These are phyloP conservation scores for Sesia bembeciformis DNA, from an alignment of 2,888 invertebrate species.

Conservation along the genomic window DNA sequence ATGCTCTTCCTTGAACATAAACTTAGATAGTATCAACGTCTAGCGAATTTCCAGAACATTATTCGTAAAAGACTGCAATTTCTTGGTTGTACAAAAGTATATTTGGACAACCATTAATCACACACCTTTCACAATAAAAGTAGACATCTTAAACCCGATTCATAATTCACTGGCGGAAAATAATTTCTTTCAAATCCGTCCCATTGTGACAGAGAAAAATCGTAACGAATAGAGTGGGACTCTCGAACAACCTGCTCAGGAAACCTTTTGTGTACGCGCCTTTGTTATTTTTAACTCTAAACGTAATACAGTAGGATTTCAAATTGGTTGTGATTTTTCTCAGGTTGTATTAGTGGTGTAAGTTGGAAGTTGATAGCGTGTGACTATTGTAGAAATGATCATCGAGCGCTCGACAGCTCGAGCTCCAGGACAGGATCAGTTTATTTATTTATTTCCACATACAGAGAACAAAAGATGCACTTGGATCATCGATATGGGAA, in stretches of 20 bases:
- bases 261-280: constrained; percentile 22
- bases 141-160: constrained; percentile 31
- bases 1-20: no score
- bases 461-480: no score
- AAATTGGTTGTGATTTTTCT: neutral
- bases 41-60: no score
- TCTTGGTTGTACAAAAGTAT: no score
- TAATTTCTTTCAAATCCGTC: constrained; percentile 61
- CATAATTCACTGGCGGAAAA: constrained; percentile 51
- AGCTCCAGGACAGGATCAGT: no score
- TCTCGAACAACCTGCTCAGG: constrained; percentile 43
- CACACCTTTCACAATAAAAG: constrained; percentile 10
- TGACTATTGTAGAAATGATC: no score
- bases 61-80: no score
- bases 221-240: constrained; percentile 60
- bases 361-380: no score
- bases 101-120: neutral
- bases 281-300: neutral
- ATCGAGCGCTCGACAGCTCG: no score
- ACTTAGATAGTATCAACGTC: no score
- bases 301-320: neutral
- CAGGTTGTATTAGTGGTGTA: neutral
- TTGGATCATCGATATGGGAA: no score
- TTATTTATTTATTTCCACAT: no score
- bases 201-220: constrained; percentile 69